Evolutionary conservation across 2,888 invertebrate genomes (phyloP), one percentile per base, ranked within the genome.

Genomic region (Hartigia nigra): DNA sequence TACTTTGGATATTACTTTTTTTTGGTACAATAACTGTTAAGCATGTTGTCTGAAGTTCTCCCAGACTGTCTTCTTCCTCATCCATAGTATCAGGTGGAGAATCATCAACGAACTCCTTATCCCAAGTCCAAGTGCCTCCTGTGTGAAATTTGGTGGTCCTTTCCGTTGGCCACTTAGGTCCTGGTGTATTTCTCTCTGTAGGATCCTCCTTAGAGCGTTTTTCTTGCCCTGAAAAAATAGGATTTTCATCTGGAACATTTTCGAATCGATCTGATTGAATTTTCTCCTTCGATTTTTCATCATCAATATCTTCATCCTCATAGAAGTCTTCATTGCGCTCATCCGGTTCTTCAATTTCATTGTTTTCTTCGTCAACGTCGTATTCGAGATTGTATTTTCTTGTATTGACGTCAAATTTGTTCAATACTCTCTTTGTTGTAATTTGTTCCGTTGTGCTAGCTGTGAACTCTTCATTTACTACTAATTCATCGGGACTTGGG

Each of bases 151-250:
- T 82, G 5, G 82, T 85, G 31, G 81, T 79, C 76, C 74, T 76
- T 36, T 88, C 88, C 1, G 87, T 88, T 0, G 88, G 88, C 88
- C 88, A 88, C 39, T 84, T 77, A 5, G 82, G 77, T 31, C 86
- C 85, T 5, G 87, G 81, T 36, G 81, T 80, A 74, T 79, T 75
- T 75, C 81, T 78, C 11, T 75, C 72, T 14, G 14, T 39, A 23
- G 39, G 23, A 39, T 23, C 14, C 5, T 23, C 39, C 39, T 39
- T 14, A 14, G 23, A 39, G 55, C 23, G 55, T 23, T 70, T 36
- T n/a, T 72, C 36, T 37, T n/a, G 36, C 31, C 70, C 76, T 76
- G 70, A 36, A 76, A 76, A 23, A 55, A 55, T 55, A 23, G 14
- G 14, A 23, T 55, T 55, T 55, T 0, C 2, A 39, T 39, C 14